These are phyloP conservation scores for Saccopteryx leptura DNA, from an alignment of 2,113 vertebrate species.

Conservation along the genomic window DNA sequence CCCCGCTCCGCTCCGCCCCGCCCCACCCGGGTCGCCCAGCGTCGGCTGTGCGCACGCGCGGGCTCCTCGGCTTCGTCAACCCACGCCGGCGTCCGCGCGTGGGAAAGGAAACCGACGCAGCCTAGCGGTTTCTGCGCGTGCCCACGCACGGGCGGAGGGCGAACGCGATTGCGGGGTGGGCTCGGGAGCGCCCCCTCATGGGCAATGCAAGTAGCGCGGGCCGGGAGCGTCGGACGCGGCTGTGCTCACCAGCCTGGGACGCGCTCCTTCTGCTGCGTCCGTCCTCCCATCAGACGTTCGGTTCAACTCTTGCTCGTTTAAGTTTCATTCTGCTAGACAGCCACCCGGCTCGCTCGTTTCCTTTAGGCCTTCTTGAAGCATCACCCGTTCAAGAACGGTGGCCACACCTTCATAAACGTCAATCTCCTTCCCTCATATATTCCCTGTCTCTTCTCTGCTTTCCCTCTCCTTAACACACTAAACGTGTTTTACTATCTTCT, in stretches of 20 bases:
- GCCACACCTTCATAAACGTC: background rate
- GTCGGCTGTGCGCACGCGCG: constrained; percentile 69
- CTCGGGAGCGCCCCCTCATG: constrained; percentile 11
- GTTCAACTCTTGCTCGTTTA: background rate
- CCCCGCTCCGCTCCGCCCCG: constrained; percentile 37
- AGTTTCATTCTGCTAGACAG: background rate
- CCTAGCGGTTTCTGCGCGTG: constrained; percentile 85
- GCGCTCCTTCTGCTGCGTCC: background rate
- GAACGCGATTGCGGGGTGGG: background rate
- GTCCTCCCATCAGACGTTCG: background rate
- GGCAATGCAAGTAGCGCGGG: background rate
- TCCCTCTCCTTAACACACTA: background rate
- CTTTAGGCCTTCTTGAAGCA: background rate
- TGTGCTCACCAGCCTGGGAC: accelerated
- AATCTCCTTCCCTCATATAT: background rate
- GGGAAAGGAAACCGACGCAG: constrained; percentile 80
- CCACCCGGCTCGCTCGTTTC: background rate
- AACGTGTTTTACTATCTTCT: background rate
- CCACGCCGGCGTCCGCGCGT: constrained; percentile 67
- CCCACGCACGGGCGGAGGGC: constrained; percentile 43
- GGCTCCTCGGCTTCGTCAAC: background rate
- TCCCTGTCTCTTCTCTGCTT: background rate
- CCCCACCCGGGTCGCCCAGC: constrained; percentile 1
- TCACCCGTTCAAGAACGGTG: background rate
- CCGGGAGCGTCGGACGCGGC: accelerated